Evolutionary conservation across 2,888 invertebrate genomes (phyloP), one percentile per base, ranked within the genome.

Genomic region (Tinea semifulvella): DNA sequence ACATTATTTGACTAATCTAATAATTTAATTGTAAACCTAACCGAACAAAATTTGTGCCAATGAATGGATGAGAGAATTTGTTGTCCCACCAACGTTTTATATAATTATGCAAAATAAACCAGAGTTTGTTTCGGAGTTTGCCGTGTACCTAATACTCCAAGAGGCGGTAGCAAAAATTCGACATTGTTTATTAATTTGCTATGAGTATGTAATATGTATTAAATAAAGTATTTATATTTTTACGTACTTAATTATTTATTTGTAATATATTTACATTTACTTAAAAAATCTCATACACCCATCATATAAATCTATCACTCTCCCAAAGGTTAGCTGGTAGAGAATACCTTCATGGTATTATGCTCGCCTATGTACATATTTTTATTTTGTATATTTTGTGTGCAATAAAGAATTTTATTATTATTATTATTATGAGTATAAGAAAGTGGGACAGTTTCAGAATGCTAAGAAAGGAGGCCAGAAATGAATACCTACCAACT

Each of bases 101-200:
- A 63, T 63, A 67, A 73, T 70, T 72, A 73, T 70, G 65, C 62
- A 68, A 71, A 72, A 65, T 56, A 64, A 58, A 58, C 53, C 51
- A 45, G 56, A 66, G 63, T 69, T 70, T 60, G 60, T 59, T 31
- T 56, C 59, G 56, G 62, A 68, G 63, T 68, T 67, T 58, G 56
- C 56, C 52, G 54, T 58, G 54, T 54, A 53, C 56, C 7, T 13
- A 4, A 13, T 31, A 31, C 11, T n/a, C 31, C 11, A 14, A 13
- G 13, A 2, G 31, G 22, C 8, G 22, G 6, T 7, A 5, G 5
- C 22, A 5, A 7, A 22, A 22, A 22, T 22, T 22, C 8, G 5
- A 22, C 5, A 22, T 7, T 22, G 8, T 22, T 5, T 22, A 7
- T 22, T 22, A 7, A 8, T 22, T 8, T 22, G 8, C 5, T 22